phyloP scores from a whole-genome alignment of 2,888 invertebrate species.

The Zygaena filipendulae region DNA sequence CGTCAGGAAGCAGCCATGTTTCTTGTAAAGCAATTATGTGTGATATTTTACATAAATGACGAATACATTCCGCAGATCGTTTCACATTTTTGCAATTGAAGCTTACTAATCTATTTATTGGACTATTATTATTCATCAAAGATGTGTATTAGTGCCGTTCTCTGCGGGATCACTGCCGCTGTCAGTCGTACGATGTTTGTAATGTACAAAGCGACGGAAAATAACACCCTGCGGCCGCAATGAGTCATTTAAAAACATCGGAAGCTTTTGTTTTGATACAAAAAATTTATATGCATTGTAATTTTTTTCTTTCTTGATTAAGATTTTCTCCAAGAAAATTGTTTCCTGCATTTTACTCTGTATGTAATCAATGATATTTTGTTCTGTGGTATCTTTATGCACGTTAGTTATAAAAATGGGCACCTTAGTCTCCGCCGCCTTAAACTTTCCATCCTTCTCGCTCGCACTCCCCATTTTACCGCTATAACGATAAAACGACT shows the following conservation, averaged over 20 bases:
- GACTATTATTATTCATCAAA: too few relatives aligned
- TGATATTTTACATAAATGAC: too few relatives aligned
- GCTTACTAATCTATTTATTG: conserved; percentile 7
- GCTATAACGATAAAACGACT: too few relatives aligned
- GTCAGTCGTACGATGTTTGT: conserved; percentile 2
- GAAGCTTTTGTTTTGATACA: conserved; percentile 13
- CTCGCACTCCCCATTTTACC: too few relatives aligned
- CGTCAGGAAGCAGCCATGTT: conserved; percentile 13
- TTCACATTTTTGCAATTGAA: conserved; percentile 14
- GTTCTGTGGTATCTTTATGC: conserved; percentile 8
- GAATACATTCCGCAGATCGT: too few relatives aligned
- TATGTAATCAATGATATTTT: conserved; percentile 12
- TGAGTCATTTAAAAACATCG: conserved; percentile 13
- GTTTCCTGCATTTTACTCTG: conserved; percentile 8
- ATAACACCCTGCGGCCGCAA: conserved; percentile 16
- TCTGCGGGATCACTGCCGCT: neutral
- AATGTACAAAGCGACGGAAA: conserved; percentile 15
- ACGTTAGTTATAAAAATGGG: conserved; percentile 15
- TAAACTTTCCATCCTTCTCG: conserved; percentile 9
- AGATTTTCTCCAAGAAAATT: conserved; percentile 9
- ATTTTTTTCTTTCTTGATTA: conserved; percentile 5
- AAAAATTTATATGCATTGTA: conserved; percentile 16
- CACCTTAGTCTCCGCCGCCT: conserved; percentile 11
- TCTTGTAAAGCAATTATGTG: too few relatives aligned
- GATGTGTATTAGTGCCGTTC: neutral